A percentile compares a stretch with the other conserved stretches of the same genome.
Conservation (phyloP, 2,888 invertebrate species). For the Uloborus plumipes region DNA sequence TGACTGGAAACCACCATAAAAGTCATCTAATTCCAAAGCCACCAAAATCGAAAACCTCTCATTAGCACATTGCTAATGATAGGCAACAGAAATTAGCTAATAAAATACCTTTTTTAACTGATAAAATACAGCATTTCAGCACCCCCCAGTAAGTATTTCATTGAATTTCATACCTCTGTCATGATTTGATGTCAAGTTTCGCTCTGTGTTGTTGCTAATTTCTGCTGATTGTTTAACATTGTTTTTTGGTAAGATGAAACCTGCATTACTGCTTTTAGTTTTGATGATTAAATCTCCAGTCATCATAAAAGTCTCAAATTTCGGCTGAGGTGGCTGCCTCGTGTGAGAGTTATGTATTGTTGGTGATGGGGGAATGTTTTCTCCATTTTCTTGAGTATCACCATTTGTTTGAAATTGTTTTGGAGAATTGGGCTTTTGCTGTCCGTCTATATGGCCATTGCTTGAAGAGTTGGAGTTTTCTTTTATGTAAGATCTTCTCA, state of each 20-base stretch:
- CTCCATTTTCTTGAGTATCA: constrained; percentile 49
- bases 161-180: constrained; percentile 11
- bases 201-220: constrained; percentile 61
- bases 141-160: not conserved
- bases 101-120: too few relatives aligned
- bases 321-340: constrained; percentile 59
- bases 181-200: constrained; percentile 53
- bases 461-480: constrained; percentile 67
- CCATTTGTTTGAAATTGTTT: constrained; percentile 48
- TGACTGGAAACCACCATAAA: too few relatives aligned
- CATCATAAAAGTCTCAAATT: constrained; percentile 96
- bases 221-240: constrained; percentile 39
- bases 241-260: constrained; percentile 37
- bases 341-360: constrained; percentile 25
- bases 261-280: constrained; percentile 78
- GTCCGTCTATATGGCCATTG: constrained; percentile 66
- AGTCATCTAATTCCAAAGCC: too few relatives aligned
- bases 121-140: too few relatives aligned
- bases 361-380: constrained; percentile 47
- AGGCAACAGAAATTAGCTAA: too few relatives aligned
- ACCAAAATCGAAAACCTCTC: too few relatives aligned
- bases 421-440: constrained; percentile 8
- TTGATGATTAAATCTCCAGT: constrained; percentile 94
- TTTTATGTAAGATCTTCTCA: constrained; percentile 67
- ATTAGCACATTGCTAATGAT: too few relatives aligned